Evolutionary conservation across 2,797 vertebrate species (phyloP), one percentile per base, ranked within the genome.

Genomic region (Trachurus trachurus): DNA sequence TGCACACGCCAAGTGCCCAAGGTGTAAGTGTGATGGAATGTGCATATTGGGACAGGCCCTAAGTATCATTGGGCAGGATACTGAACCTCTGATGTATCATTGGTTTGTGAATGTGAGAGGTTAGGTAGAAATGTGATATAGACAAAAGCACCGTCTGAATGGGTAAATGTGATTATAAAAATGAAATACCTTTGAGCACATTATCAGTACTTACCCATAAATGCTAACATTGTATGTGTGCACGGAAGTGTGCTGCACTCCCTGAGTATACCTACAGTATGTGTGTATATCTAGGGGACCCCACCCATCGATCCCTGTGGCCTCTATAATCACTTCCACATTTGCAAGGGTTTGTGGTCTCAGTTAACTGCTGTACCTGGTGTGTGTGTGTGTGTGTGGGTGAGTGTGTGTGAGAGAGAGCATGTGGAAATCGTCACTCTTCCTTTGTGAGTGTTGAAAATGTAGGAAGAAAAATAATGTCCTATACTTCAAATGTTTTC

Each of bases 301-400:
- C 76, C 69, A 76, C 50, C 54, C 71, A 64, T 44, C 19, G 1
- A 47, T 68, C 49, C 70, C 34, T 78, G 77, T 72, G 84, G 80
- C 66, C 80, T 71, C 77, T 9, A 72, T 86, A 86, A 86, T 81
- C 78, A 75, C 64, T 86, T 68, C 84, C 81, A 83, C 53, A 81
- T 78, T 81, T 80, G 53, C 66, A 66, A 74, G 74, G 66, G 66
- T 78, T 71, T 73, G 62, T 54, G 71, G 50, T 79, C 61, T 66
- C 61, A 53, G 49, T 72, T 70, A 54, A 63, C 22, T 17, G 29
- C 22, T 76, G 65, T 56, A 71, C 52, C 61, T 70, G 52, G 71
- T 66, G 64, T 47, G 60, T 64, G 44, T 15, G 63, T 59, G 72
- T 60, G 72, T 52, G 62, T 52, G 62, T 74, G 49, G 45, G 71